These are phyloP conservation scores for Momotus momota DNA, from an alignment of 2,797 vertebrate species.

Conservation along the genomic window DNA sequence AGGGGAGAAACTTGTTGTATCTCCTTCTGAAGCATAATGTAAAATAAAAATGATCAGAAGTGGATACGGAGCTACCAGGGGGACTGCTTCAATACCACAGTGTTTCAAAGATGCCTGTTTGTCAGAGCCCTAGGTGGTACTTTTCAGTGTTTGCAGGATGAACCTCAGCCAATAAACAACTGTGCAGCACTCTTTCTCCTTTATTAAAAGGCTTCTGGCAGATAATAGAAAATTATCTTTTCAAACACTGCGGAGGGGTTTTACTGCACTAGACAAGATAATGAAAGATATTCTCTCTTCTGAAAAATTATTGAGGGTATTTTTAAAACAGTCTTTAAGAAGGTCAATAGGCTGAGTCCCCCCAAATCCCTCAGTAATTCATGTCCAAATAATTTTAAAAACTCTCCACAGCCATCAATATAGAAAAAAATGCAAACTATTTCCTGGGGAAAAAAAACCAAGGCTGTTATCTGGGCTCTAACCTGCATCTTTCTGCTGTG, in stretches of 20 bases:
- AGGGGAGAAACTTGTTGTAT: background rate
- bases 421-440: background rate
- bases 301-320: background rate
- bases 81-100: background rate
- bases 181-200: background rate
- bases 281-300: background rate
- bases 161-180: slow-evolving; percentile 38
- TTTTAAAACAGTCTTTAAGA: background rate
- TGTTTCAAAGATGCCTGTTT: slow-evolving; percentile 46
- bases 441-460: background rate
- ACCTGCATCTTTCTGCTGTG: background rate
- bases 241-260: background rate
- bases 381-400: background rate
- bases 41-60: background rate
- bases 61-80: background rate
- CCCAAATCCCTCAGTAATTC: background rate
- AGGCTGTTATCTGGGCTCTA: background rate
- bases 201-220: slow-evolving; percentile 49
- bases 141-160: slow-evolving; percentile 28
- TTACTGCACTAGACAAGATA: background rate
- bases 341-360: background rate
- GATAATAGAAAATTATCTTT: slow-evolving; percentile 41
- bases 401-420: background rate
- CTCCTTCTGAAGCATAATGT: background rate
- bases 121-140: slow-evolving; percentile 33